phyloP scores from a whole-genome alignment of 1,140 invertebrate species.

The Trichogramma pretiosum region DNA sequence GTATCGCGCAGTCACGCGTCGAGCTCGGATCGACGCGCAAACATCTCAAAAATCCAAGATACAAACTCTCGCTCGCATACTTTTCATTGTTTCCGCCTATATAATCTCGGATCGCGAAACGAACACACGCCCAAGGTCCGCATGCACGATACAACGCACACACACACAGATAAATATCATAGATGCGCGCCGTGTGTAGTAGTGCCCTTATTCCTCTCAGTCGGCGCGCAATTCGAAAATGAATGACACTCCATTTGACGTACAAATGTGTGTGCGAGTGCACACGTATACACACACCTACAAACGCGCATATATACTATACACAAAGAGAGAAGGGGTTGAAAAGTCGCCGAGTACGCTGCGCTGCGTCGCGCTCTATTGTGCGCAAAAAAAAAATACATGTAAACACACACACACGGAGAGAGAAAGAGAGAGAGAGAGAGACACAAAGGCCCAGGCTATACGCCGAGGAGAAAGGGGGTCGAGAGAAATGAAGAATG shows the following conservation, averaged over 20 bases:
- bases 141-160: no score
- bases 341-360: constrained; percentile 13
- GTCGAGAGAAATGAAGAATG: constrained; percentile 5
- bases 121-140: no score
- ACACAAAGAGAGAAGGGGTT: constrained; percentile 1
- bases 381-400: constrained; percentile 32
- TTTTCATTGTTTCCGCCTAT: no score
- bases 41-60: no score
- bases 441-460: neutral
- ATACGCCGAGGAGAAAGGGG: neutral
- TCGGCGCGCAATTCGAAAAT: constrained; percentile 24
- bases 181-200: no score
- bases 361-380: constrained; percentile 26
- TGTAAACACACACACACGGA: neutral
- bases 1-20: no score
- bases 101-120: no score
- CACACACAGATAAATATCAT: no score
- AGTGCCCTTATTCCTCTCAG: constrained; percentile 19
- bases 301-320: no score
- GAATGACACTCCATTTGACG: constrained; percentile 26
- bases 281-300: neutral
- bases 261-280: constrained; percentile 16
- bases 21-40: no score
- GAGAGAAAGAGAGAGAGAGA: constrained; percentile 9
- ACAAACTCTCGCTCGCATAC: no score